Evolutionary conservation across 1,140 invertebrate species (phyloP).

Genomic region (Drosophila pachea): DNA sequence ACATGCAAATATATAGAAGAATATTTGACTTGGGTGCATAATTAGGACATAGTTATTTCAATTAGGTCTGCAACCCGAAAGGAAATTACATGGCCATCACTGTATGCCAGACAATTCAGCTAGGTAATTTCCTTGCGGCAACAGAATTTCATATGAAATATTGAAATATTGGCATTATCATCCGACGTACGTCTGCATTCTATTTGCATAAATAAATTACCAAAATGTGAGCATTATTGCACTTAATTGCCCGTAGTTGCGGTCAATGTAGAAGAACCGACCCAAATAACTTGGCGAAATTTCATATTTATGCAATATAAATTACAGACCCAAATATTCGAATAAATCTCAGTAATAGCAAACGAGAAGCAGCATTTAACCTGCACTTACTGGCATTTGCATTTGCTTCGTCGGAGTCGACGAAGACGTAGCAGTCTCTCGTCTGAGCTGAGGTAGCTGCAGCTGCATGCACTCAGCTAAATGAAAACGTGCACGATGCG

Average conservation of each 20-base stretch:
- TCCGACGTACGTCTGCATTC: background rate
- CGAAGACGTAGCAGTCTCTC: constrained; percentile 7
- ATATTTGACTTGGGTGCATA: constrained; percentile 38
- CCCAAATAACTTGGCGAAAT: constrained; percentile 15
- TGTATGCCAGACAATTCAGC: constrained; percentile 5
- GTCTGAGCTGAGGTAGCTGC: constrained; percentile 25
- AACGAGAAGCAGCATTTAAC: constrained; percentile 11
- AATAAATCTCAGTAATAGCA: constrained; percentile 55
- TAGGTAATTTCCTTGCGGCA: constrained; percentile 20
- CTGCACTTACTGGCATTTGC: constrained; percentile 25
- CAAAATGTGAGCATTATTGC: constrained; percentile 18
- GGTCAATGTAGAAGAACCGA: background rate
- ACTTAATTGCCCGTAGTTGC: constrained; percentile 25
- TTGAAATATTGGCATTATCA: constrained; percentile 22
- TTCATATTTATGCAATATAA: constrained; percentile 50
- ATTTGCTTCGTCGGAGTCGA: constrained; percentile 37
- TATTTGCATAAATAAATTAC: constrained; percentile 7
- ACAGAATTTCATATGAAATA: constrained; percentile 52
- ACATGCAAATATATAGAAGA: background rate
- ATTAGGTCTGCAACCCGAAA: constrained; percentile 44
- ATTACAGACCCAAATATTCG: constrained; percentile 45
- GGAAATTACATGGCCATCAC: constrained; percentile 32
- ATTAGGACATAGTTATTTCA: constrained; percentile 61
- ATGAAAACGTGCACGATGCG: constrained; percentile 75
- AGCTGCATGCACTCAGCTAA: constrained; percentile 74